Base-by-base conservation (phyloP, 2,888 invertebrate species). In the Chydorus sphaericus region DNA sequence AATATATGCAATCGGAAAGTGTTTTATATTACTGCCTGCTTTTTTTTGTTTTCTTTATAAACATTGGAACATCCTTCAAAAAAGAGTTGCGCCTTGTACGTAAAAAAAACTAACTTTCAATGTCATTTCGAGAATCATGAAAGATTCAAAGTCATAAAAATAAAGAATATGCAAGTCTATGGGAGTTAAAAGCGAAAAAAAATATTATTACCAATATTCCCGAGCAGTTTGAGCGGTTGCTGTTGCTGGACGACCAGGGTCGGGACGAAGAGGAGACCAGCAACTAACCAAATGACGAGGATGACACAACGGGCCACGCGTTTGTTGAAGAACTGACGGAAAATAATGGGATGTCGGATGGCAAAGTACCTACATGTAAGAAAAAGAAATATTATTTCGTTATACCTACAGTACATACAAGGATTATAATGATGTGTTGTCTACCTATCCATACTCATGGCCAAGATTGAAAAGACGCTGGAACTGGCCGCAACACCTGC, bases 381-480 rank as follows among this genome's bases (percentile, higher is more conserved):
- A 16, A 23, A 28, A 33, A 6, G 33, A 31, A 11, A 18, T 81
- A 83, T n/a, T n/a, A n/a, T n/a, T n/a, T n/a, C n/a, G n/a, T n/a
- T n/a, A n/a, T n/a, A n/a, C n/a, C n/a, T n/a, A n/a, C n/a, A n/a
- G n/a, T n/a, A 23, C 44, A 8, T 44, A 44, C n/a, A n/a, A n/a
- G n/a, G n/a, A n/a, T n/a, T n/a, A n/a, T n/a, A n/a, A n/a, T n/a
- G n/a, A n/a, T n/a, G n/a, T n/a, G n/a, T n/a, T n/a, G n/a, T n/a
- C n/a, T n/a, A n/a, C 54, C 85, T 75, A 68, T 85, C 85, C 57
- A 85, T 75, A 5, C 84, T 83, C 81, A 85, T 83, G 1, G 82
- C 81, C 1, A 82, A 82, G 62, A 86, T 83, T 1, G 85, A 85
- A 67, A 84, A 85, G 52, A 86, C 81, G 64, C 84, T 83, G 1